Percentiles rank a stretch among this genome's conserved stretches.
phyloP scores from a whole-genome alignment of 2,888 invertebrate species.

The Glomeris marginata region DNA sequence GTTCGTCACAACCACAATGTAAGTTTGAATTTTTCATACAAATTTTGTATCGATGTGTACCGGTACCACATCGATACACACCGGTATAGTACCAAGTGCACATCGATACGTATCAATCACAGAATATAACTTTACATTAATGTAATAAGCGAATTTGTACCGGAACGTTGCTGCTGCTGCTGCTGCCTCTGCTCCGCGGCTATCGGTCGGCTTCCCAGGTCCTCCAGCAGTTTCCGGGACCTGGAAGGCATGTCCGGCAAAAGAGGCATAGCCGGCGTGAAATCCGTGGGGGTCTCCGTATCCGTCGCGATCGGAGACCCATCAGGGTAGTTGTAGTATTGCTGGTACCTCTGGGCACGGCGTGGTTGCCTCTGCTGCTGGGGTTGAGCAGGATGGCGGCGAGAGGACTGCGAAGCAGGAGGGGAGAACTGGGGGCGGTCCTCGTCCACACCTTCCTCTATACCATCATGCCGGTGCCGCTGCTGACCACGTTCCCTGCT shows the following conservation, averaged over 20 bases:
- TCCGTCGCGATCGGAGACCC: slow-evolving; percentile 33
- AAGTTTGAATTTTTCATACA: too few species aligned
- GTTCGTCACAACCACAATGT: too few species aligned
- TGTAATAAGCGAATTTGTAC: slow-evolving; percentile 2
- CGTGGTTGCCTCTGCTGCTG: neutral
- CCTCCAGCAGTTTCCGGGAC: slow-evolving; percentile 37
- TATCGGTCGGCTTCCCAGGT: slow-evolving; percentile 32
- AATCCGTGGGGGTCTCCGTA: slow-evolving; percentile 28
- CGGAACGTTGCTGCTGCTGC: slow-evolving; percentile 15
- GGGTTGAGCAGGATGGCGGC: neutral
- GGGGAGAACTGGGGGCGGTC: too few species aligned
- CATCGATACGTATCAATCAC: too few species aligned
- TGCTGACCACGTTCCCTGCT: neutral
- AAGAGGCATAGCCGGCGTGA: slow-evolving; percentile 40
- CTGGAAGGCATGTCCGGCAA: slow-evolving; percentile 41
- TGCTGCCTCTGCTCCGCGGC: slow-evolving; percentile 22
- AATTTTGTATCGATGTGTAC: too few species aligned
- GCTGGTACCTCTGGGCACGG: neutral
- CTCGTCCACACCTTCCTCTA: neutral
- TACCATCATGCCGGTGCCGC: neutral
- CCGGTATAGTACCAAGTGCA: too few species aligned
- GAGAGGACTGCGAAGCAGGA: neutral
- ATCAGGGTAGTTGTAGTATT: slow-evolving; percentile 30
- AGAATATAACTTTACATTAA: too few species aligned
- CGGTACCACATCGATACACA: too few species aligned